A percentile compares a stretch with the other conserved stretches of the same genome.
Conservation (phyloP, 2,888 invertebrate species). For the Hyposoter didymator region DNA sequence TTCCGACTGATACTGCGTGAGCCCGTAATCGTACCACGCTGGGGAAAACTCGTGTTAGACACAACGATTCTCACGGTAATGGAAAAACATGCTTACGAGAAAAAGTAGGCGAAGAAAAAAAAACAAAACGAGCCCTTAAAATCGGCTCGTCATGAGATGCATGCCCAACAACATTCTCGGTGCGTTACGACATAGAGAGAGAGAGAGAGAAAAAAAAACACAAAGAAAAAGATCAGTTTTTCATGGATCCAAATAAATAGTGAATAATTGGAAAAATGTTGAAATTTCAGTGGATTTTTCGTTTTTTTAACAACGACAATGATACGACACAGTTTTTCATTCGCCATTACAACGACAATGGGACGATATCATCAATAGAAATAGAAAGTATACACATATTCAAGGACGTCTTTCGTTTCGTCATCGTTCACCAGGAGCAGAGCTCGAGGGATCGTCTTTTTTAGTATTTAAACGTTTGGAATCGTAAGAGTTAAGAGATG, state of each 20-base stretch:
- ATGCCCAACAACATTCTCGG: constrained; percentile 74
- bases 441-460: constrained; percentile 23
- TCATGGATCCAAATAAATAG: constrained; percentile 3
- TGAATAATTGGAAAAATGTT: constrained; percentile 38
- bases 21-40: constrained; percentile 97
- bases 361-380: constrained; percentile 40
- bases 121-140: constrained; percentile 43
- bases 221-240: background rate
- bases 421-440: constrained; percentile 47
- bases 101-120: constrained; percentile 16
- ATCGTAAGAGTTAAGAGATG: constrained; percentile 4
- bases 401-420: constrained; percentile 56
- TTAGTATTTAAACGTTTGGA: constrained; percentile 12
- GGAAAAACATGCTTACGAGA: constrained; percentile 36
- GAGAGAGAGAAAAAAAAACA: constrained; percentile 14
- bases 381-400: constrained; percentile 16
- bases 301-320: constrained; percentile 59
- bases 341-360: constrained; percentile 77
- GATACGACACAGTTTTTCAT: constrained; percentile 81
- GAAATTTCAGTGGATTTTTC: constrained; percentile 7
- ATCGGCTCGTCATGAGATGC: constrained; percentile 63
- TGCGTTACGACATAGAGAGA: constrained; percentile 65
- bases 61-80: constrained; percentile 51
- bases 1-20: constrained; percentile 93
- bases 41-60: constrained; percentile 78